Percentiles rank a stretch among this genome's conserved stretches.
Evolutionary conservation across 2,797 vertebrate genomes (phyloP).

Genomic region (Knipowitschia caucasica): DNA sequence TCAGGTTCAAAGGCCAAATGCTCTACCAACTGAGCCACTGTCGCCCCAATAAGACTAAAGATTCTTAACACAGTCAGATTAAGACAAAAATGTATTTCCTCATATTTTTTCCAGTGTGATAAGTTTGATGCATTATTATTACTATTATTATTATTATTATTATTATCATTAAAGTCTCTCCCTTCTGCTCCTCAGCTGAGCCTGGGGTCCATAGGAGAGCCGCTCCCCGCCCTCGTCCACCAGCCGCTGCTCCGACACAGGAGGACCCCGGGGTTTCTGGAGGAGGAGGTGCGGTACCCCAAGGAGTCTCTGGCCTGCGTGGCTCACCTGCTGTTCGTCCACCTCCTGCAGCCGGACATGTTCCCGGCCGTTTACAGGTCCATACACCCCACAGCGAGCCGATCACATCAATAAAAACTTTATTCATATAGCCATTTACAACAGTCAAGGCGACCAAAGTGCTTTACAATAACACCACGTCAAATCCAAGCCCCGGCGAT

Average conservation of each 20-base stretch:
- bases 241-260: conserved; percentile 69
- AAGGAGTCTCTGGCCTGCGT: conserved; percentile 86
- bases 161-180: not conserved
- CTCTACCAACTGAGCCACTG: too few species aligned
- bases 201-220: conserved; percentile 66
- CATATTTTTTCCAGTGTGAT: too few species aligned
- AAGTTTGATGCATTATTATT: too few species aligned
- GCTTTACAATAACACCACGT: too few species aligned
- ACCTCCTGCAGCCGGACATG: conserved; percentile 81
- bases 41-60: too few species aligned
- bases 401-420: not conserved
- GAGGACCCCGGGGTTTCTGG: conserved; percentile 72
- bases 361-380: conserved; percentile 82
- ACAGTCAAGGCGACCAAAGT: too few species aligned
- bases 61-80: too few species aligned
- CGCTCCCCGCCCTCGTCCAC: conserved; percentile 62
- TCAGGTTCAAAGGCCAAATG: too few species aligned
- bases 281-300: conserved; percentile 82
- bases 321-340: conserved; percentile 88
- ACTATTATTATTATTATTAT: too few species aligned
- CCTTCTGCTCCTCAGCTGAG: conserved; percentile 53
- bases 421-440: too few species aligned
- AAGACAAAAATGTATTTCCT: too few species aligned
- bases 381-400: rapidly evolving
- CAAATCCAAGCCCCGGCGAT: too few species aligned